Conservation (phyloP, 1,140 invertebrate species). For the Carposina sasakii region DNA sequence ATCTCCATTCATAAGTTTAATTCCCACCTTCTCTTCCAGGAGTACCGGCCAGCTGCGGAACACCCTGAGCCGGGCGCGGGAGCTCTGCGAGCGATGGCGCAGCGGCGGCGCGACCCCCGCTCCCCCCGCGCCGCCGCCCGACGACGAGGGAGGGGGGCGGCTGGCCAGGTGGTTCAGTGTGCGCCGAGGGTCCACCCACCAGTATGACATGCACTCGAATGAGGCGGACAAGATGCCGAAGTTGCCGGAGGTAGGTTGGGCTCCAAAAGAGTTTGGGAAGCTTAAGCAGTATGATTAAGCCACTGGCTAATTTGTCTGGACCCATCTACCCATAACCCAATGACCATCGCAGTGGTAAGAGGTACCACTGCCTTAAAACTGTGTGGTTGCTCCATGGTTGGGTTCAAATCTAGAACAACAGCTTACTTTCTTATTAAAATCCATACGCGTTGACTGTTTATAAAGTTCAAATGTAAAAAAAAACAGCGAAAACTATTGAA, state of each 20-base stretch:
- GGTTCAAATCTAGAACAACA: too few relatives aligned
- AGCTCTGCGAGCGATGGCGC: conserved; percentile 81
- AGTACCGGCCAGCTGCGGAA: conserved; percentile 80
- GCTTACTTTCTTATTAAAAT: too few relatives aligned
- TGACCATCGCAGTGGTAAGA: too few relatives aligned
- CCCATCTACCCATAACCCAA: too few relatives aligned
- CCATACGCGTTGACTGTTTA: too few relatives aligned
- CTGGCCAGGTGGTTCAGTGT: conserved; percentile 90
- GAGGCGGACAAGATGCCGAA: conserved; percentile 80
- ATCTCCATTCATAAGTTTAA: too few relatives aligned
- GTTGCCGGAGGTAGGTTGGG: conserved; percentile 76
- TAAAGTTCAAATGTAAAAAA: too few relatives aligned
- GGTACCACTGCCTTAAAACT: too few relatives aligned
- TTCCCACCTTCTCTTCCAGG: conserved; percentile 58
- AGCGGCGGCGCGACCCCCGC: conserved; percentile 72
- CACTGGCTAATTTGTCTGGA: too few relatives aligned
- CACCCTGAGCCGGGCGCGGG: conserved; percentile 79
- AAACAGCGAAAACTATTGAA: too few relatives aligned
- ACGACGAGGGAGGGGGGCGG: conserved; percentile 77
- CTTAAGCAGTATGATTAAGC: too few relatives aligned
- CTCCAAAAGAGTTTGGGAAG: neutral
- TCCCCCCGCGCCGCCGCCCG: conserved; percentile 69
- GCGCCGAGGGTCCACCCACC: conserved; percentile 83
- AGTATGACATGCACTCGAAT: conserved; percentile 79
- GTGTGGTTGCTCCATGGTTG: too few relatives aligned